These are phyloP conservation scores for Fulmarus glacialis DNA, from an alignment of 2,113 vertebrate genomes.

Conservation along the genomic window DNA sequence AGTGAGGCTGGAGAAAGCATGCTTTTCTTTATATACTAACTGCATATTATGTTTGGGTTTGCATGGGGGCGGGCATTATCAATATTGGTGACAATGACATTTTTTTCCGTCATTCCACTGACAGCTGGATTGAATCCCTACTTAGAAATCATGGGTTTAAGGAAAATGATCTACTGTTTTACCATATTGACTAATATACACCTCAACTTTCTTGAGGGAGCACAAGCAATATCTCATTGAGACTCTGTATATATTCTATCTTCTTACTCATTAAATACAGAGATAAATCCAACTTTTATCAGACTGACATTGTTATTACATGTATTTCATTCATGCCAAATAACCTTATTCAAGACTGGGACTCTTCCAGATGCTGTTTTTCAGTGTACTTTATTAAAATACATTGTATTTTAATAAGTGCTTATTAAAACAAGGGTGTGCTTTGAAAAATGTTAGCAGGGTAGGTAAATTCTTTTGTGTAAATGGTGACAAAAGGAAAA, in stretches of 20 bases:
- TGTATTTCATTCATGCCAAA: neutral
- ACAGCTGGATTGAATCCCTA: neutral
- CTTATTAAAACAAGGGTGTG: neutral
- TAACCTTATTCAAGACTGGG: neutral
- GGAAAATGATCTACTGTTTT: neutral
- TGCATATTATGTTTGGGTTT: neutral
- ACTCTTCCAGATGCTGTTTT: neutral
- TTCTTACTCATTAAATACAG: neutral
- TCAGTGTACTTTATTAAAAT: neutral
- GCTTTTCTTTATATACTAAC: neutral
- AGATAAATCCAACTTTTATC: neutral
- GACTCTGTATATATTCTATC: neutral
- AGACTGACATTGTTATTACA: neutral
- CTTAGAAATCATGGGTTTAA: neutral
- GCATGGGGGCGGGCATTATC: rapidly evolving
- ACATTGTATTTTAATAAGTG: neutral
- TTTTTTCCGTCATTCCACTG: neutral
- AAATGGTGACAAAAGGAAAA: neutral
- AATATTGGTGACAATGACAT: neutral
- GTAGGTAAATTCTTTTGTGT: neutral
- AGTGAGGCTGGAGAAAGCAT: neutral
- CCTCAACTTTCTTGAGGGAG: neutral
- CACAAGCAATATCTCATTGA: neutral
- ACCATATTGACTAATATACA: neutral
- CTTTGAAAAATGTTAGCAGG: neutral